These are phyloP conservation scores for Gerris buenoi DNA, from an alignment of 1,140 invertebrate genomes.

Conservation along the genomic window DNA sequence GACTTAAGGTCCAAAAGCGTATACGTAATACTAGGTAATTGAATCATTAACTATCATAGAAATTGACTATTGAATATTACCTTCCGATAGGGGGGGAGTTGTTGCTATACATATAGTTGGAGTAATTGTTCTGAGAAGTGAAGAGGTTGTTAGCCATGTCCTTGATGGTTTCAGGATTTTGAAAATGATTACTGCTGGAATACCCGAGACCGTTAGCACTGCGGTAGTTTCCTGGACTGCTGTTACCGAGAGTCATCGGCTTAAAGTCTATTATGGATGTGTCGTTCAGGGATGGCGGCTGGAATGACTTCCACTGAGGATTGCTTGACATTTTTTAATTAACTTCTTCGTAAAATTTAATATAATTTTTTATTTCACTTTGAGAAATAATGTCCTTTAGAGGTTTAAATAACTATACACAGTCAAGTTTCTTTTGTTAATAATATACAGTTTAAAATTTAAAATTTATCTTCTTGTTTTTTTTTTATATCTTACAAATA, in stretches of 20 bases:
- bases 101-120: conserved; percentile 19
- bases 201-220: conserved; percentile 5
- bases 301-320: conserved; percentile 85
- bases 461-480: neutral
- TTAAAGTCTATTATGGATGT: conserved; percentile 52
- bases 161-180: conserved; percentile 17
- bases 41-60: too few species aligned
- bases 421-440: conserved; percentile 4
- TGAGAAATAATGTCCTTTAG: conserved; percentile 1
- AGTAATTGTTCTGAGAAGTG: conserved; percentile 14
- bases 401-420: conserved; percentile 1
- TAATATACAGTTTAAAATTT: conserved; percentile 1
- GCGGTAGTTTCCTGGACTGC: conserved; percentile 40
- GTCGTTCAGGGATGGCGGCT: conserved; percentile 62
- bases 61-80: too few species aligned
- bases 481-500: conserved; percentile 5
- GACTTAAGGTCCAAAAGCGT: too few species aligned
- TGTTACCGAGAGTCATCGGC: conserved; percentile 31
- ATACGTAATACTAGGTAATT: too few species aligned
- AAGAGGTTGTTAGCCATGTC: conserved; percentile 23
- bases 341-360: neutral
- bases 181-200: conserved; percentile 15
- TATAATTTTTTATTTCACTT: neutral
- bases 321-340: conserved; percentile 56
- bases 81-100: conserved; percentile 11